A percentile compares a stretch with the other conserved stretches of the same genome.
phyloP scores from a whole-genome alignment of 2,888 invertebrate species.

The Caenorhabditis becei region DNA sequence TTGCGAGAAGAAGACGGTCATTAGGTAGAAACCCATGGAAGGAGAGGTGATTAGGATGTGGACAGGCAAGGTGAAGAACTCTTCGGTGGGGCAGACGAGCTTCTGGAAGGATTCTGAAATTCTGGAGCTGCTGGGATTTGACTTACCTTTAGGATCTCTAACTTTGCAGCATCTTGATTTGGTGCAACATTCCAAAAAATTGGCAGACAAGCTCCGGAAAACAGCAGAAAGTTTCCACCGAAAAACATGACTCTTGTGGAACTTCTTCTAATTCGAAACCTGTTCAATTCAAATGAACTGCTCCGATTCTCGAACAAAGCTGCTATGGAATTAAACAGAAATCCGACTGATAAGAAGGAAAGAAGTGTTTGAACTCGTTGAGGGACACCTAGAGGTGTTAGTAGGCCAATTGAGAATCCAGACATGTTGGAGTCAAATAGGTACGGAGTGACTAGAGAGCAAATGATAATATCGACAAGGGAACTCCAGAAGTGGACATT shows the following conservation, averaged over 20 bases:
- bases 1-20: not conserved
- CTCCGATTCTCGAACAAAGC: not conserved
- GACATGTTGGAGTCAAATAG: conserved; percentile 7
- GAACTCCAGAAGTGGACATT: conserved; percentile 39
- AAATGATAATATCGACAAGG: conserved; percentile 9
- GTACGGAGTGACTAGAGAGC: conserved; percentile 23
- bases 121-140: no score
- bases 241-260: not conserved
- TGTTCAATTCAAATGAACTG: not conserved
- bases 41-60: not conserved
- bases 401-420: not conserved
- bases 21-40: not conserved
- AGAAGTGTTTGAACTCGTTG: not conserved
- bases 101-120: not conserved
- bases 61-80: not conserved
- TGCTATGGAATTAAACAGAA: not conserved
- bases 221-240: not conserved
- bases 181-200: not conserved
- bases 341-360: not conserved
- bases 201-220: not conserved
- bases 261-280: not conserved
- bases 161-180: not conserved
- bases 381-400: not conserved
- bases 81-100: not conserved
- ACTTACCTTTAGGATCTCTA: not conserved